Evolutionary conservation across 2,888 invertebrate species (phyloP).

Genomic region (Synergus umbraculus): DNA sequence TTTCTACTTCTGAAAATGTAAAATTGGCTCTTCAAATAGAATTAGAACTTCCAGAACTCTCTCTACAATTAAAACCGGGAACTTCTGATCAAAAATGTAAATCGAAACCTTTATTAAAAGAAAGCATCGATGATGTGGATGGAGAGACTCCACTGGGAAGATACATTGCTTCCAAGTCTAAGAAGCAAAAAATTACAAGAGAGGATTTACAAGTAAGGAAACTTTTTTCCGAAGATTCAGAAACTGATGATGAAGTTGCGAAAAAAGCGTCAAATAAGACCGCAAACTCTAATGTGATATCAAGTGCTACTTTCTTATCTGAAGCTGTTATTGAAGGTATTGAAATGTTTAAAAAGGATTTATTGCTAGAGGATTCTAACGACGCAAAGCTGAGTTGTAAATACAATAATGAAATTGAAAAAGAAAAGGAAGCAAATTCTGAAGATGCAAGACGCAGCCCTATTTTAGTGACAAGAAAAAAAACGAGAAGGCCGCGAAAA

Average conservation of each 20-base stretch:
- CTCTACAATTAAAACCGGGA: neutral
- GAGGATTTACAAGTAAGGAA: slow-evolving; percentile 62
- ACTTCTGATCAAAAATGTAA: neutral
- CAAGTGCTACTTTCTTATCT: neutral
- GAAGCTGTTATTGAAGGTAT: neutral
- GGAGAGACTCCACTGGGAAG: slow-evolving; percentile 59
- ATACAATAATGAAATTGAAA: neutral
- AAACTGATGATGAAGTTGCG: slow-evolving; percentile 50
- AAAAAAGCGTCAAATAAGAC: slow-evolving; percentile 29
- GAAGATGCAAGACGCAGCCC: neutral
- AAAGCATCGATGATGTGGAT: slow-evolving; percentile 58
- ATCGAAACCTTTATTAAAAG: slow-evolving; percentile 45
- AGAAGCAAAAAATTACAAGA: slow-evolving; percentile 61
- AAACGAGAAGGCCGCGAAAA: slow-evolving; percentile 36
- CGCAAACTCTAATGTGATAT: neutral
- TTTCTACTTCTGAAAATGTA: slow-evolving; percentile 18
- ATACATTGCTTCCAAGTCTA: slow-evolving; percentile 53
- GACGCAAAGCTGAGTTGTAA: neutral
- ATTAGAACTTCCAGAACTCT: neutral
- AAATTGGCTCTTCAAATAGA: neutral
- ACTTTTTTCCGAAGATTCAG: slow-evolving; percentile 59
- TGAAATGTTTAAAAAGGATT: neutral
- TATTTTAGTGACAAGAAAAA: slow-evolving; percentile 13
- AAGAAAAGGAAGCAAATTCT: neutral
- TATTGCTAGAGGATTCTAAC: neutral